These are phyloP conservation scores for Amphiura filiformis DNA, from an alignment of 35 echinoderm and acorn worm species.

Conservation along the genomic window DNA sequence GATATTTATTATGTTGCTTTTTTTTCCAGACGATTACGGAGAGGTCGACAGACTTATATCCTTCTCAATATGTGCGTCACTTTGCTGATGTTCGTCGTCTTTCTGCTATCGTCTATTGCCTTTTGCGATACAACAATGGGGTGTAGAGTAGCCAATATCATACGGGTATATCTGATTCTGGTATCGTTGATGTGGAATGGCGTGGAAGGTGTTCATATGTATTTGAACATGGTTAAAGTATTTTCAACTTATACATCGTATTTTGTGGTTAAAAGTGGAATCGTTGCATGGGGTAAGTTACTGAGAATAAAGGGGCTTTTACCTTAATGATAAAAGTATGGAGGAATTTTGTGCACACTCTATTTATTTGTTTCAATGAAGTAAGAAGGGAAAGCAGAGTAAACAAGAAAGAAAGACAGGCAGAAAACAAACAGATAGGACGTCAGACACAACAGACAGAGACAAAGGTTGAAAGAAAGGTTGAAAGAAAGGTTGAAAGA, in stretches of 20 bases:
- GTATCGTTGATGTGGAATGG: slow-evolving; percentile 99
- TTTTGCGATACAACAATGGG: slow-evolving; percentile 59
- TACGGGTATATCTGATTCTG: slow-evolving; percentile 84
- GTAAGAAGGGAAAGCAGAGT: too few relatives aligned
- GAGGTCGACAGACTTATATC: slow-evolving; percentile 88
- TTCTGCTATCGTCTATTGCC: slow-evolving; percentile 55
- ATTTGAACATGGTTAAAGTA: slow-evolving; percentile 76
- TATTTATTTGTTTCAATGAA: too few relatives aligned
- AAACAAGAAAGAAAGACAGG: too few relatives aligned
- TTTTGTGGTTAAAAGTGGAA: slow-evolving; percentile 79
- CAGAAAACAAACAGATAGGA: too few relatives aligned
- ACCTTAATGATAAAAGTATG: neutral
- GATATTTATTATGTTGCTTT: too few relatives aligned
- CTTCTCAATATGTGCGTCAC: slow-evolving; percentile 79
- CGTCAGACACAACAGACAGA: too few relatives aligned
- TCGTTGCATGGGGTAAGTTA: slow-evolving; percentile 84
- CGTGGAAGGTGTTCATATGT: slow-evolving; percentile 92
- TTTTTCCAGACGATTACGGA: slow-evolving; percentile 55
- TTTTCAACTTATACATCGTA: slow-evolving; percentile 68
- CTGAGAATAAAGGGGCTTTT: neutral
- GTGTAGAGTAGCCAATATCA: slow-evolving; percentile 80
- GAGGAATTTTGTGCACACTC: neutral
- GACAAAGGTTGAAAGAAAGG: too few relatives aligned
- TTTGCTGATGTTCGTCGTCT: slow-evolving; percentile 55
- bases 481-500: too few relatives aligned